Evolutionary conservation across 2,113 vertebrate species (phyloP), one percentile per base, ranked within the genome.

Genomic region (Leiothrix lutea): DNA sequence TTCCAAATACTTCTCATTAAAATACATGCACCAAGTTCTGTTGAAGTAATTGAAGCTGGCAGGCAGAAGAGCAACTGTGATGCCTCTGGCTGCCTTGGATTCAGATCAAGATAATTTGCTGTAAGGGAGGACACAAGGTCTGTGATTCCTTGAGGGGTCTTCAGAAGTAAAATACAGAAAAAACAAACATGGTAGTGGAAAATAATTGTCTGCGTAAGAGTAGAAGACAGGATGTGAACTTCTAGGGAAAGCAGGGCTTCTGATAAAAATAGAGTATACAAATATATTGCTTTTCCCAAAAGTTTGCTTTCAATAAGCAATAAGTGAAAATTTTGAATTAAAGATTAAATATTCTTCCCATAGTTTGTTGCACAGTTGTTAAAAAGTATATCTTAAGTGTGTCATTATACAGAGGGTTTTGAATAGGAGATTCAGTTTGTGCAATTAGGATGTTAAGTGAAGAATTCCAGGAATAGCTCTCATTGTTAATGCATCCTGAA

Each of bases 401-500:
- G 47, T 82, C 65, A 25, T 89, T 84, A 77, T 81, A 73, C 90
- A 44, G 67, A 47, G 70, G 22, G 53, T 90, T 86, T 53, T 92
- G 47, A 92, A 82, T 65, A 93, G 65, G 66, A 97, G 72, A 91
- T 88, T 96, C 58, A 61, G 54, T 56, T 78, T 60, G 74, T 91
- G 86, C 60, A 89, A 92, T 95, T 95, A 95, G 88, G 97, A 89
- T 95, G 65, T 96, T 89, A 94, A 94, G 86, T 85, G 85, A 96
- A 96, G 94, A 95, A 97, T 97, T 96, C 97, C 82, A 95, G 86
- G 71, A 95, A 92, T 94, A 96, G 91, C 81, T 90, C 51, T 72
- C 94, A 96, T 97, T 86, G 92, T 91, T 96, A 80, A 85, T 94
- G 86, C 88, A 96, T 96, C 92, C 82, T 97, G 72, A 94, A 80